Conservation (phyloP, 2,797 vertebrate genomes). For the Cossypha dichroa region DNA sequence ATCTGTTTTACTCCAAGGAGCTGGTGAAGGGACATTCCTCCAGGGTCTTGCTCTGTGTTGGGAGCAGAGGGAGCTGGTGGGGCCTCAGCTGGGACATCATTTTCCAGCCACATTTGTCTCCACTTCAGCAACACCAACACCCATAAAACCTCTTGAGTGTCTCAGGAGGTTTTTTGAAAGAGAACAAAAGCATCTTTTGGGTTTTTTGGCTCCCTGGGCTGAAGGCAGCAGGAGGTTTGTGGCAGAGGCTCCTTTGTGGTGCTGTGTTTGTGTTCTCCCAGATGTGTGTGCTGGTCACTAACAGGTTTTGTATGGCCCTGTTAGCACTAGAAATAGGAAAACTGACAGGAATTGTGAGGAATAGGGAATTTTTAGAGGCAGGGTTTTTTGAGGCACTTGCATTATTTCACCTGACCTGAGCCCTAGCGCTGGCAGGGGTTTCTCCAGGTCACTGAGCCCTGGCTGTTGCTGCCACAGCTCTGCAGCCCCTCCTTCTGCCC, state of each 20-base stretch:
- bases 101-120: not conserved
- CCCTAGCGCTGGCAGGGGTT: not conserved
- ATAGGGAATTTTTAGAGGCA: not conserved
- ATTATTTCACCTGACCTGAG: not conserved
- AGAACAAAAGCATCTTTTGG: not conserved
- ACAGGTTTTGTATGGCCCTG: not conserved
- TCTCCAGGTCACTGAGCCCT: not conserved
- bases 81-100: not conserved
- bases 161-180: not conserved
- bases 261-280: not conserved
- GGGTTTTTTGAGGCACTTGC: not conserved
- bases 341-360: not conserved
- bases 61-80: not conserved
- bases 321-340: not conserved
- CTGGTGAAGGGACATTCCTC: not conserved
- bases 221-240: not conserved
- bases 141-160: not conserved
- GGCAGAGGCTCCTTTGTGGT: not conserved
- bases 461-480: not conserved
- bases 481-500: not conserved
- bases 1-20: not conserved
- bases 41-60: not conserved
- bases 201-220: not conserved
- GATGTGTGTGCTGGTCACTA: rapidly evolving
- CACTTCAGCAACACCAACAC: not conserved